A percentile compares a stretch with the other conserved stretches of the same genome.
Conservation (phyloP, 2,113 vertebrate species). For the Micromys minutus region DNA sequence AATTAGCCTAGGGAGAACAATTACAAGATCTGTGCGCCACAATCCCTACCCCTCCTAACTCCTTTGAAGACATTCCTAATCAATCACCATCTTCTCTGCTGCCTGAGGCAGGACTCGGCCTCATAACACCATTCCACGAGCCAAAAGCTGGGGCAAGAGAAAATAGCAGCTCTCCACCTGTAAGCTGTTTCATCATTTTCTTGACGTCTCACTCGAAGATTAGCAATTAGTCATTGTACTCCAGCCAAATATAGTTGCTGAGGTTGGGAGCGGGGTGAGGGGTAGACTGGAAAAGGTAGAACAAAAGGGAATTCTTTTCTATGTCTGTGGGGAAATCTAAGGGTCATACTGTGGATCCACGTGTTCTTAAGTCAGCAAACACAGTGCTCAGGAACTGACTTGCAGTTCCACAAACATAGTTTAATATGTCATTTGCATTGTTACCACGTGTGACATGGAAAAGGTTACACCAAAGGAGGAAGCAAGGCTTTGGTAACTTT, state of each 20-base stretch:
- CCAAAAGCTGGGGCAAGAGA: background rate
- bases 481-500: background rate
- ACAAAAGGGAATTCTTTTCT: background rate
- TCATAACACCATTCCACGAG: background rate
- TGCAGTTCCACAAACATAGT: background rate
- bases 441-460: background rate
- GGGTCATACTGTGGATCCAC: background rate
- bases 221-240: constrained; percentile 12
- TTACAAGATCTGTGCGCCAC: background rate
- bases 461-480: constrained; percentile 21
- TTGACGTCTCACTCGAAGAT: constrained; percentile 2
- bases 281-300: background rate
- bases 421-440: background rate
- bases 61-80: constrained; percentile 27
- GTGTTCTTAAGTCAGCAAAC: background rate
- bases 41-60: background rate
- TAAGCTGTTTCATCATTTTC: background rate
- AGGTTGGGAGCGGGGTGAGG: too few species aligned
- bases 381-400: constrained; percentile 2
- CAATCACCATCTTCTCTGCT: background rate
- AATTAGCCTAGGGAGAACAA: constrained; percentile 24
- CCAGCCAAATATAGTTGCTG: background rate
- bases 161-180: background rate
- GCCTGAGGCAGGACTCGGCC: background rate
- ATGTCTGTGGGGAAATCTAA: background rate